Conservation (phyloP, 2,113 vertebrate genomes). For the Sceloporus tristichus region DNA sequence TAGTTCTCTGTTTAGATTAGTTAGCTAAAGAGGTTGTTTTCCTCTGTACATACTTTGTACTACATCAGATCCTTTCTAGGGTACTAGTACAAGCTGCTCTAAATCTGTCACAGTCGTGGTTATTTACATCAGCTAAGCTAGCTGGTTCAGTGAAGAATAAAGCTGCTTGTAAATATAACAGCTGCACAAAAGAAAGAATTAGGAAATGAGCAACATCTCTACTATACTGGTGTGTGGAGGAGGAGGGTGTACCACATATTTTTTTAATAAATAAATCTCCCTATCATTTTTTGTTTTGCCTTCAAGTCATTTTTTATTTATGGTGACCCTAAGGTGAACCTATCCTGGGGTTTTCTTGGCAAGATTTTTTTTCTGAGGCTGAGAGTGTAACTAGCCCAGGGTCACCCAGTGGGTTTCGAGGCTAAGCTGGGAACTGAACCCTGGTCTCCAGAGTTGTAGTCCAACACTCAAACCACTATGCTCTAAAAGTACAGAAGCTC, state of each 20-base stretch:
- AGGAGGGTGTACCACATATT: no score
- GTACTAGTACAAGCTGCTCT: not conserved
- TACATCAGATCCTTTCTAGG: not conserved
- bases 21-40: not conserved
- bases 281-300: not conserved
- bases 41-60: not conserved
- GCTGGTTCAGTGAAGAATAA: not conserved
- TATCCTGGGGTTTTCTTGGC: no score
- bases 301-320: no score
- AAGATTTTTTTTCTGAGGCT: no score
- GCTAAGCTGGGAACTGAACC: no score
- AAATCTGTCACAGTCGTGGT: not conserved
- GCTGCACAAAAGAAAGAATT: not conserved
- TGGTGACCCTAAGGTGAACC: no score
- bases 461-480: no score
- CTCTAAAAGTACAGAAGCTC: not conserved
- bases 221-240: no score
- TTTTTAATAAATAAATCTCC: no score
- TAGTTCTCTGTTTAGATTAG: not conserved
- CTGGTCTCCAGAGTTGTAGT: no score
- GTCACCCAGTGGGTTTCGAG: no score
- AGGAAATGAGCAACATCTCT: not conserved
- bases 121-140: not conserved
- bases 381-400: no score
- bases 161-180: not conserved